Base-by-base conservation (phyloP, 30 jellyfish, hydroid and myxozoan species). In the Cassiopea andromeda region DNA sequence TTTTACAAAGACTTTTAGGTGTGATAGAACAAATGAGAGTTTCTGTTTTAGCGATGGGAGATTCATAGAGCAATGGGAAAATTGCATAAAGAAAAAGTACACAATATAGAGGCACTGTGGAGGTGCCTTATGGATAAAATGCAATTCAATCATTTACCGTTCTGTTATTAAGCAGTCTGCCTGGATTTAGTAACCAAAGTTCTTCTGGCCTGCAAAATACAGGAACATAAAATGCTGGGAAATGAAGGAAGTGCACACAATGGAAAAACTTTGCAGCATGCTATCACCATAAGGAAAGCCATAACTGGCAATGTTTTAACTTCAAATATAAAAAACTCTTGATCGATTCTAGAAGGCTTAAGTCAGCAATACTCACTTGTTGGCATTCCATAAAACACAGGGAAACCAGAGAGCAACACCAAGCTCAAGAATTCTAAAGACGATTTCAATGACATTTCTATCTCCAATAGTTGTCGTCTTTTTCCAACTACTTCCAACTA, bases 381-480 rank as follows among this genome's bases (percentile, higher is more conserved):
- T 72, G 14, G 92, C 99, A 87, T 95, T 95, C 99, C 99, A 95
- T 44, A 95, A 86, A 14, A 96, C 97, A 80, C 99, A 95, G 48
- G 98, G 98, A 83, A 95, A 95, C 99, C 99, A 95, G 12, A 95
- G 71, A 1, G 98, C 99, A 70, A 92, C 91, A 58, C 94, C 99
- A 50, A 95, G 90, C 90, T 95, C 99, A 19, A 94, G 85, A 69
- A 95, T 73, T 45, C 96, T 93, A 84, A 90, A 95, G 1, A 92
- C 74, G 13, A 95, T 91, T 74, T 95, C 97, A 14, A 95, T 78
- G 45, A 91, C 77, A 75, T 95, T 95, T 47, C 97, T 87, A 76
- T 91, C 98, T n/a, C 95, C 96, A 67, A 90, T 77, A 1, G 95
- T 79, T 48, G 88, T 83, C 15, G 83, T 91, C 61, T 87, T 84